Conservation (phyloP, 2,797 vertebrate species). For the Staurois parvus region DNA sequence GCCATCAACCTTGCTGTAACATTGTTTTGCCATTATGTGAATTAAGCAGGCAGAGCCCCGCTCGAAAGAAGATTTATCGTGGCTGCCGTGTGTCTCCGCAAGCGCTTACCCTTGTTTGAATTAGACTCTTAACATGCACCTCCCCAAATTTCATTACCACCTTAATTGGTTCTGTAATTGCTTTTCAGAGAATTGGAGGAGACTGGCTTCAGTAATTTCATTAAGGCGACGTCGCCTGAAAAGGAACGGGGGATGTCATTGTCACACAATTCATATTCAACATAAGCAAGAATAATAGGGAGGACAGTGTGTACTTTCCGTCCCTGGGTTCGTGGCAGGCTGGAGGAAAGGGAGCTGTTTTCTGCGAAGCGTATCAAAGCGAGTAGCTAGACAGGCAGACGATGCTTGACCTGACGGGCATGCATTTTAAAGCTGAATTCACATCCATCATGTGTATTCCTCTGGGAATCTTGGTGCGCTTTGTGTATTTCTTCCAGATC, state of each 20-base stretch:
- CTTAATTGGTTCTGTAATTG: slow-evolving; percentile 59
- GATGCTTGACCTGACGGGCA: background rate
- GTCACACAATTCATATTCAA: slow-evolving; percentile 34
- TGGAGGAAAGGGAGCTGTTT: background rate
- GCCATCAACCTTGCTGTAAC: slow-evolving; percentile 33
- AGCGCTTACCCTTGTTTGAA: slow-evolving; percentile 29
- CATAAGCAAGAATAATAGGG: slow-evolving; percentile 10
- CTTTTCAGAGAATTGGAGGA: slow-evolving; percentile 45
- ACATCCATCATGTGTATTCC: too few species aligned
- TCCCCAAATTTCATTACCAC: slow-evolving; percentile 55
- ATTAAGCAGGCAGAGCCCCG: background rate
- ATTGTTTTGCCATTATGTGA: slow-evolving; percentile 33
- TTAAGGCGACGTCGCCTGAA: slow-evolving; percentile 14
- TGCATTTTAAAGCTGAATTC: too few species aligned
- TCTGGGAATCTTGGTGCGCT: too few species aligned
- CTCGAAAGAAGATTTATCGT: slow-evolving; percentile 28
- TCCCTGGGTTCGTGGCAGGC: background rate
- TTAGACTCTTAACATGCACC: slow-evolving; percentile 48
- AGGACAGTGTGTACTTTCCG: background rate
- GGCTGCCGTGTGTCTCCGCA: background rate
- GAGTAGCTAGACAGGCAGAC: background rate
- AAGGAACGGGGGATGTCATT: slow-evolving; percentile 22
- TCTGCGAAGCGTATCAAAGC: slow-evolving; percentile 2
- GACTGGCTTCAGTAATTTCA: slow-evolving; percentile 55
- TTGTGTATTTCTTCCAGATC: too few species aligned